These are phyloP conservation scores for Trinectes maculatus DNA, from an alignment of 2,113 vertebrate species.

Conservation along the genomic window DNA sequence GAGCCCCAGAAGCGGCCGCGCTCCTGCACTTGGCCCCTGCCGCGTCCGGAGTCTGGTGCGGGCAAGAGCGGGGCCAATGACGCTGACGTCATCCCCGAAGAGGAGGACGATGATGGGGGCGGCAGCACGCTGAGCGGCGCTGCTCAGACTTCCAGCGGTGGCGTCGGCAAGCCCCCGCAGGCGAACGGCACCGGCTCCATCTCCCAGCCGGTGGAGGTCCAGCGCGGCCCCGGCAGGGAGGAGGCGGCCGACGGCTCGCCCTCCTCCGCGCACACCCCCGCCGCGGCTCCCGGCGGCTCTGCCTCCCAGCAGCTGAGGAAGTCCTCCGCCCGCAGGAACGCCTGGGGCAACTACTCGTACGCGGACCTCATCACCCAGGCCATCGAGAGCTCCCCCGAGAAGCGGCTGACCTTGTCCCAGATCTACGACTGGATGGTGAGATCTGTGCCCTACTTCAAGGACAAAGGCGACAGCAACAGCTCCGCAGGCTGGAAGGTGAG, in stretches of 20 bases:
- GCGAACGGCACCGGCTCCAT: slow-evolving; percentile 21
- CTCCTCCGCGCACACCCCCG: slow-evolving; percentile 61
- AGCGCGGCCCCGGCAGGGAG: slow-evolving; percentile 57
- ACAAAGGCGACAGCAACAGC: slow-evolving; percentile 98
- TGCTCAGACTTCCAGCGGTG: slow-evolving; percentile 62
- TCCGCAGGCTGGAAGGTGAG: slow-evolving; percentile 98
- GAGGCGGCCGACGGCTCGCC: slow-evolving; percentile 71
- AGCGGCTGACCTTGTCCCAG: slow-evolving; percentile 94
- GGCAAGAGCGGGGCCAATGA: slow-evolving; percentile 86
- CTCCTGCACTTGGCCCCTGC: slow-evolving; percentile 96
- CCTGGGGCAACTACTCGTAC: slow-evolving; percentile 98
- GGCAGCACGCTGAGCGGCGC: slow-evolving; percentile 75
- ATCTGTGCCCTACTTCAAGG: slow-evolving; percentile 98
- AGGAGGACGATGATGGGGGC: slow-evolving; percentile 89
- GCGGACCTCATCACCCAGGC: slow-evolving; percentile 95
- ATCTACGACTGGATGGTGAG: slow-evolving; percentile 99
- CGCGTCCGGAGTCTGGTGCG: slow-evolving; percentile 89
- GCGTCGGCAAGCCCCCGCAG: slow-evolving; percentile 25
- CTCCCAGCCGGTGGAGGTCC: slow-evolving; percentile 61
- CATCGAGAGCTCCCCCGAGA: slow-evolving; percentile 95
- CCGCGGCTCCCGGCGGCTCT: slow-evolving; percentile 70
- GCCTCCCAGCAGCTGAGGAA: slow-evolving; percentile 88
- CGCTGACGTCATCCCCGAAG: slow-evolving; percentile 91
- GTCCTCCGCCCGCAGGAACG: slow-evolving; percentile 93
- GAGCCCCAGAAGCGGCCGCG: slow-evolving; percentile 94